phyloP scores from a whole-genome alignment of 2,888 invertebrate genomes.

The Tyria jacobaeae region DNA sequence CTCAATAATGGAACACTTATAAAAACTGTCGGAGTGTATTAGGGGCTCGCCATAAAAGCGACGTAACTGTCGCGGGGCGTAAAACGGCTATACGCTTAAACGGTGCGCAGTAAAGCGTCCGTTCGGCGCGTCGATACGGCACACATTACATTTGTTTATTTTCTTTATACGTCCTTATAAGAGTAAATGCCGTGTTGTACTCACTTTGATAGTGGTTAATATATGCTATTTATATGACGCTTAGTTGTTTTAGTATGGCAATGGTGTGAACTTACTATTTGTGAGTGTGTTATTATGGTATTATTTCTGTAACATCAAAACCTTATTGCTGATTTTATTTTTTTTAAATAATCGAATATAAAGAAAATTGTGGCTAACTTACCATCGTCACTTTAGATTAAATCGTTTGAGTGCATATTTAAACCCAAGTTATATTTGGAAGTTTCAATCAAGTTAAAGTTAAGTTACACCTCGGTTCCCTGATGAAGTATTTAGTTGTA shows the following conservation, averaged over 20 bases:
- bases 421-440: no score
- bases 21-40: slow-evolving; percentile 47
- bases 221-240: slow-evolving; percentile 11
- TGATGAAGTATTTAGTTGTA: slow-evolving; percentile 13
- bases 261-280: not conserved
- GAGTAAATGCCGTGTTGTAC: not conserved
- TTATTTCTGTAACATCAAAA: not conserved
- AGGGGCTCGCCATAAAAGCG: slow-evolving; percentile 49
- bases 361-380: not conserved
- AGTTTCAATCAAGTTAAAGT: not conserved
- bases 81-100: slow-evolving; percentile 67
- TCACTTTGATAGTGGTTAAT: slow-evolving; percentile 38
- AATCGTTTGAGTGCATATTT: not conserved
- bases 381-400: not conserved
- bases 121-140: slow-evolving; percentile 48
- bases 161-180: slow-evolving; percentile 20
- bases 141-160: slow-evolving; percentile 62
- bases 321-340: no score
- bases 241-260: not conserved
- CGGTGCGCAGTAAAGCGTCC: slow-evolving; percentile 56
- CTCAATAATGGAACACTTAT: slow-evolving; percentile 30
- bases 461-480: not conserved
- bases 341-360: no score
- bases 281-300: no score
- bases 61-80: slow-evolving; percentile 49